Percentiles rank a stretch among this genome's conserved stretches.
Conservation (phyloP, 2,888 invertebrate genomes). For the Podabrus alpinus region DNA sequence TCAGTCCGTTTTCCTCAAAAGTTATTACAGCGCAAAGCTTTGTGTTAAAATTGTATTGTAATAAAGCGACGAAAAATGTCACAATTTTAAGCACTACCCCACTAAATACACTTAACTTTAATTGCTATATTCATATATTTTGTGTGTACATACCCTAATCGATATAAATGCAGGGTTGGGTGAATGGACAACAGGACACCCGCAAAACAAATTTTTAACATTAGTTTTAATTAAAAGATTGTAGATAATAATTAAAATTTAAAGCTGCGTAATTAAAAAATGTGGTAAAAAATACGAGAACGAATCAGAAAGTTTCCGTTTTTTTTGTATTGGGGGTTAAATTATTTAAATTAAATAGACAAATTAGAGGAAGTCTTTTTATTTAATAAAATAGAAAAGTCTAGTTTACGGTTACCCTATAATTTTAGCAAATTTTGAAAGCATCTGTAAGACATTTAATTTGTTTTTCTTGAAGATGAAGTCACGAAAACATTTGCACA, state of each 20-base stretch:
- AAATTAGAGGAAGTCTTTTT: background rate
- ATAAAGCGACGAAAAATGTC: background rate
- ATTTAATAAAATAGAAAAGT: background rate
- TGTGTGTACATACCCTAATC: background rate
- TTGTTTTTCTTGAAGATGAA: background rate
- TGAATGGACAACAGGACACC: background rate
- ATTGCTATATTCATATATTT: background rate
- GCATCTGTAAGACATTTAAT: background rate
- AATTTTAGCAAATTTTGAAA: background rate
- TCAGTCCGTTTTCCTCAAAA: background rate
- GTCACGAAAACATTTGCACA: background rate
- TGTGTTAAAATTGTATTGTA: background rate
- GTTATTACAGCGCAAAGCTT: background rate
- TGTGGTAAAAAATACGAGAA: background rate
- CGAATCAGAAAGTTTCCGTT: background rate
- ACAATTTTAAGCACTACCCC: background rate
- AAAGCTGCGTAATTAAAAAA: background rate
- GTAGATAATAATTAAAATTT: slow-evolving; percentile 1
- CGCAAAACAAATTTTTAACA: background rate
- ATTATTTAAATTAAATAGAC: background rate
- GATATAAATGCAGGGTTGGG: background rate
- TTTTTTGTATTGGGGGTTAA: background rate
- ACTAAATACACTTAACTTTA: background rate
- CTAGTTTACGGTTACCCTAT: background rate
- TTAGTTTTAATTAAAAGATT: slow-evolving; percentile 4